Base-by-base conservation (phyloP, 2,113 vertebrate genomes). In the Hylia prasina region DNA sequence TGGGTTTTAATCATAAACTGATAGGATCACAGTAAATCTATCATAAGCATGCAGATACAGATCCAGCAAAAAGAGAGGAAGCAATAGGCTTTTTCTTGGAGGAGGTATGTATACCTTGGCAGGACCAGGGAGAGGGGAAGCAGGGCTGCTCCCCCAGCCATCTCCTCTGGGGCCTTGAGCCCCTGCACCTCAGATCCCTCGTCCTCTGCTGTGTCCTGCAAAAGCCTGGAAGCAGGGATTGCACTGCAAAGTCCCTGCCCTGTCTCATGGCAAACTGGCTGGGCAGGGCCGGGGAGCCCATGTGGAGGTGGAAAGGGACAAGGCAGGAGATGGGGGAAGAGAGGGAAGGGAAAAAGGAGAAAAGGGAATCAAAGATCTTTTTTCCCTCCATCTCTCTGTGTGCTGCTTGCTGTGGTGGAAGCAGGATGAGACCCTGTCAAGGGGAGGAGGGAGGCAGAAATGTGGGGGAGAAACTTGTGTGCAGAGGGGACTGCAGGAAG, bases 1-100 rank as follows among this genome's bases (percentile, higher is more conserved):
- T 94, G 87, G 35, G 23, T 81, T 97, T 97, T 97, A 96, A 96
- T 97, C 93, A 96, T 70, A 90, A 93, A 92, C 64, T 5, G 14
- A 93, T 82, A 63, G 92, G 93, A 94, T 96, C 68, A 64, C 87
- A 50, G 90, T 87, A 94, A 96, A 97, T 96, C 94, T 81, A 61
- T 94, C 88, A 83, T 69, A 71, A 82, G 65, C 70, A 71, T 68
- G 80, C 77, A 76, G 91, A 90, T 87, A 57, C 1, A 10, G 73
- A 61, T 58, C 51, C 42, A 40, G 87, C 27, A 57, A 37, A 44
- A 77, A 24, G 61, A 65, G 25, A 71, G 48, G 82, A 79, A 83
- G 75, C 40, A 33, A 42, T 9, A 50, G 60, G 30, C 9, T 66
- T 89, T 71, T 85, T 72, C 61, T 51, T 63, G 78, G 31, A 61